Evolutionary conservation across 2,888 invertebrate species (phyloP).

Genomic region (Hipparchia semele): DNA sequence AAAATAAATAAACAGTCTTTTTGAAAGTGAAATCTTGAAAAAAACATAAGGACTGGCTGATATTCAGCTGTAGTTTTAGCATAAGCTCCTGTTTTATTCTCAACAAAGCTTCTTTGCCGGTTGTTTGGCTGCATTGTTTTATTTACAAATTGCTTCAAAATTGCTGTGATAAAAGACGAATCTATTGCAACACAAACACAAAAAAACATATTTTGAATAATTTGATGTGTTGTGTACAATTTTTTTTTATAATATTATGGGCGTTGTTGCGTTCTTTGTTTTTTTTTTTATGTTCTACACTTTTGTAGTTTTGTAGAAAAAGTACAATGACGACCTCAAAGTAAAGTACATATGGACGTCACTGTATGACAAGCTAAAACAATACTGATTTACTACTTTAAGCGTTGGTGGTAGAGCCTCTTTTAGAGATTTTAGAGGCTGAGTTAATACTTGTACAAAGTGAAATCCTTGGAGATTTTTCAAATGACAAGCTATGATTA

Average conservation of each 20-base stretch:
- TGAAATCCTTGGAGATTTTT: slow-evolving; percentile 37
- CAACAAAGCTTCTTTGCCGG: slow-evolving; percentile 8
- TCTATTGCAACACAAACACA: neutral
- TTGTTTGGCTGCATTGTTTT: slow-evolving; percentile 9
- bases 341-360: no score
- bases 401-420: neutral
- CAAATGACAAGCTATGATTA: slow-evolving; percentile 55
- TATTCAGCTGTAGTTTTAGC: slow-evolving; percentile 13
- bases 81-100: slow-evolving; percentile 5
- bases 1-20: no score
- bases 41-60: neutral
- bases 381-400: no score
- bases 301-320: no score
- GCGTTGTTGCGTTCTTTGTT: no score
- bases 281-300: no score
- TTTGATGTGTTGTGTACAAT: neutral
- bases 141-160: slow-evolving; percentile 12
- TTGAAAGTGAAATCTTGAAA: neutral
- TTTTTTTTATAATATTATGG: no score
- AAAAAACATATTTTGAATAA: neutral
- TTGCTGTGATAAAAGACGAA: no score
- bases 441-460: slow-evolving; percentile 13
- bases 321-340: no score
- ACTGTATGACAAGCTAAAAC: no score
- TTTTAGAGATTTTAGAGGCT: neutral